Percentiles rank a stretch among this genome's conserved stretches.
Evolutionary conservation across 1,140 invertebrate genomes (phyloP).

Genomic region (Daktulosphaira vitifoliae): DNA sequence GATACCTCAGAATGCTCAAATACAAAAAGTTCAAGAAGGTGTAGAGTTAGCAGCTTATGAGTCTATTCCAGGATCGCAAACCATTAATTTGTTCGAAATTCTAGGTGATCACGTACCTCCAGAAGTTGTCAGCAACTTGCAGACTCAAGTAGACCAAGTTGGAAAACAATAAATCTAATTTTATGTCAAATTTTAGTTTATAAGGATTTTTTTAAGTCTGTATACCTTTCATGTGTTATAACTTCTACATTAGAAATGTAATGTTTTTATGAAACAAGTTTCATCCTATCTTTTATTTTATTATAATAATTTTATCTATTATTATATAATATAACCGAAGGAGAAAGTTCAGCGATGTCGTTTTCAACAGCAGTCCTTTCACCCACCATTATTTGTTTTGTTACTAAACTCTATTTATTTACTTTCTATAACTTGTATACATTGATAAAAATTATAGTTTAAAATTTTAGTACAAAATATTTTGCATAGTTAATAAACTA

Average conservation of each 20-base stretch:
- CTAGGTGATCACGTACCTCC: constrained; percentile 70
- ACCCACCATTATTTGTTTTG: too few relatives aligned
- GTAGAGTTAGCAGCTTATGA: constrained; percentile 73
- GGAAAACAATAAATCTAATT: constrained; percentile 44
- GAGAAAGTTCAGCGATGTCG: constrained; percentile 23
- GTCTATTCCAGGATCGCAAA: constrained; percentile 70
- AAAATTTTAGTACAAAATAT: too few relatives aligned
- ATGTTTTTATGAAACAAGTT: too few relatives aligned
- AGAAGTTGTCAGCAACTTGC: constrained; percentile 78
- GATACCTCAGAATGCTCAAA: constrained; percentile 74
- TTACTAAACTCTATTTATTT: too few relatives aligned
- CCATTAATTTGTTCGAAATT: constrained; percentile 69
- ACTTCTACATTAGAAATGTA: too few relatives aligned
- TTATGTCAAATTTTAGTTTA: background rate
- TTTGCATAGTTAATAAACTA: too few relatives aligned
- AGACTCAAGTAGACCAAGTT: constrained; percentile 69
- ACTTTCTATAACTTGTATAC: too few relatives aligned
- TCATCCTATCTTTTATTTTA: too few relatives aligned
- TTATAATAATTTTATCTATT: too few relatives aligned
- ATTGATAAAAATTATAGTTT: too few relatives aligned
- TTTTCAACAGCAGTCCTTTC: constrained; percentile 16
- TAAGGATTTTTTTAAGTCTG: background rate
- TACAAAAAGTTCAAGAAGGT: constrained; percentile 74
- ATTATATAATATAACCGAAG: too few relatives aligned
- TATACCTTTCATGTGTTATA: background rate